Base-by-base conservation (phyloP, 2,888 invertebrate species). In the Ophonus ardosiacus region DNA sequence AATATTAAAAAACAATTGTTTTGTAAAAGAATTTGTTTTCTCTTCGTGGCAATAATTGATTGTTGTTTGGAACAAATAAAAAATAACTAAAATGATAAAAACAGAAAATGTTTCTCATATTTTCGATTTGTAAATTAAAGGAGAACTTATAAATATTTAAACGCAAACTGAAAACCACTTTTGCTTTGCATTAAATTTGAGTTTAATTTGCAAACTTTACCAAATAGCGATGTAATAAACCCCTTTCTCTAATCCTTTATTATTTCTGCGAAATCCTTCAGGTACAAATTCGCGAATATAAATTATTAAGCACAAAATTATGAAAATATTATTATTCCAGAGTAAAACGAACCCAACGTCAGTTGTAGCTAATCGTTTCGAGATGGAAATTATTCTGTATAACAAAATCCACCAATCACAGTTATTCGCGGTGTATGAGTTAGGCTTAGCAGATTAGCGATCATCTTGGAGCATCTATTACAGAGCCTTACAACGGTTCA, bases 381-480 rank as follows among this genome's bases (percentile, higher is more conserved):
- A 21, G 21, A 43, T 81, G 81, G 81, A 65, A 81, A 81, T 81
- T 81, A 81, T 65, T 65, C 63, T 24, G 63, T 40, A 81, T 81
- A 80, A 78, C 78, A 38, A 31, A 61, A 80, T 80, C 80, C 80
- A 18, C 80, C 80, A 80, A 80, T 80, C 80, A 81, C 65, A 81
- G 51, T 81, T 81, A 81, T 63, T 43, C 81, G 43, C 81, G 81
- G 7, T 61, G 81, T 38, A 61, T 40, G 80, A 63, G 15, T 40
- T 80, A 80, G 80, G 80, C 81, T 81, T 81, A 81, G 65, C 43
- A 81, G 81, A 81, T 81, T 81, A 81, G 81, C 51, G 81, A 81
- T 63, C 63, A 81, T 81, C 81, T 81, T 51, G 43, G 2, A 51
- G 43, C 43, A 51, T 51, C 43, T 15, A 18, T 21, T 17, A 21